These are phyloP conservation scores for Sibirionetta formosa DNA, from an alignment of 2,797 vertebrate species.

Conservation along the genomic window DNA sequence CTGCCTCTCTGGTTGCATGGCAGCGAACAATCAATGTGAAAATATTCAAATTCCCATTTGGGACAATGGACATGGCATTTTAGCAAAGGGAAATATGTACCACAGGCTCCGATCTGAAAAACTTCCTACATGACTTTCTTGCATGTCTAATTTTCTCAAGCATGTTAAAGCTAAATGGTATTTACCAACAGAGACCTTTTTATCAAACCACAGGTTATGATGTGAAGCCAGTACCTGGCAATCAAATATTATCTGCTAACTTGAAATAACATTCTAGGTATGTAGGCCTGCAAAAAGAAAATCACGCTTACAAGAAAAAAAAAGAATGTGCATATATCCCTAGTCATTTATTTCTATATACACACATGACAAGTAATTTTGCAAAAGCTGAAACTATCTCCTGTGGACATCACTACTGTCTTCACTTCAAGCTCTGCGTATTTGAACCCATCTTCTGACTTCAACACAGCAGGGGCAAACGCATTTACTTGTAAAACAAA, in stretches of 20 bases:
- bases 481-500: conserved; percentile 67
- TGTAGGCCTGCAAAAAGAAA: not conserved
- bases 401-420: not conserved
- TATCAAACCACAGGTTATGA: not conserved
- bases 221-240: not conserved
- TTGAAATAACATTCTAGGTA: not conserved
- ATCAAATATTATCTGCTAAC: not conserved
- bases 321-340: not conserved
- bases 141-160: not conserved
- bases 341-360: not conserved
- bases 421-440: conserved; percentile 26
- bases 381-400: not conserved
- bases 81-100: not conserved
- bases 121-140: not conserved
- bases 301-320: not conserved
- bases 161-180: not conserved
- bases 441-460: conserved; percentile 41
- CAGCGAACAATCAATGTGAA: not conserved
- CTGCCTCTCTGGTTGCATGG: not conserved
- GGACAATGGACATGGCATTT: not conserved
- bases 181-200: not conserved
- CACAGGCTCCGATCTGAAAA: not conserved
- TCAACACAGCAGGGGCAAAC: conserved; percentile 45
- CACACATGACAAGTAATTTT: not conserved
- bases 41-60: not conserved